These are phyloP conservation scores for Stratiolaelaps scimitus DNA, from an alignment of 1,140 invertebrate species.

Conservation along the genomic window DNA sequence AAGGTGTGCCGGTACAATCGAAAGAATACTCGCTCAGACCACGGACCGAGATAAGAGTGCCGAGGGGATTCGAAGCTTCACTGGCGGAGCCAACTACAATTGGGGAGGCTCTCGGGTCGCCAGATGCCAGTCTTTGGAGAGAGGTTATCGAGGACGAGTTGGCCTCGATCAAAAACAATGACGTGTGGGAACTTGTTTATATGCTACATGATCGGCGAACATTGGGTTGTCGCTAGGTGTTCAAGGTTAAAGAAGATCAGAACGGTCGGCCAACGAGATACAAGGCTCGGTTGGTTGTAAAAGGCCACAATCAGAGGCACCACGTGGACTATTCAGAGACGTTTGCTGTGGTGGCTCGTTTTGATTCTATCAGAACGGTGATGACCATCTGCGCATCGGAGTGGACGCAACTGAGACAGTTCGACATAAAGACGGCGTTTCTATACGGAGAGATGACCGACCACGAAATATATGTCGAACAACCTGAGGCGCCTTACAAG, in stretches of 20 bases:
- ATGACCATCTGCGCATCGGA: conserved; percentile 37
- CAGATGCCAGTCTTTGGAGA: conserved; percentile 38
- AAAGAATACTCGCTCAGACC: background rate
- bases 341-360: conserved; percentile 38
- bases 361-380: conserved; percentile 38
- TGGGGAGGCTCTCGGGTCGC: conserved; percentile 38
- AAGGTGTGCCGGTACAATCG: conserved; percentile 28
- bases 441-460: conserved; percentile 40
- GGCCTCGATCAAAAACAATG: conserved; percentile 38
- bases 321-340: conserved; percentile 41
- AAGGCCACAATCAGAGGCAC: conserved; percentile 39
- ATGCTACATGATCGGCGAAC: conserved; percentile 33
- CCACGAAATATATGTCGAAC: conserved; percentile 41
- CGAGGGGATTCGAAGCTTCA: background rate
- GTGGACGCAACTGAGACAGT: conserved; percentile 37
- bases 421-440: too few relatives aligned
- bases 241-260: conserved; percentile 37
- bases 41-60: conserved; percentile 18
- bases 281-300: conserved; percentile 41
- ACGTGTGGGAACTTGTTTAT: conserved; percentile 39
- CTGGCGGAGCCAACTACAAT: conserved; percentile 33
- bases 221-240: conserved; percentile 41
- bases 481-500: conserved; percentile 37
- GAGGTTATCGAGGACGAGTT: conserved; percentile 41
- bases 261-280: conserved; percentile 37